Conservation (phyloP, 2,888 invertebrate species). For the Gastrophysa polygoni region DNA sequence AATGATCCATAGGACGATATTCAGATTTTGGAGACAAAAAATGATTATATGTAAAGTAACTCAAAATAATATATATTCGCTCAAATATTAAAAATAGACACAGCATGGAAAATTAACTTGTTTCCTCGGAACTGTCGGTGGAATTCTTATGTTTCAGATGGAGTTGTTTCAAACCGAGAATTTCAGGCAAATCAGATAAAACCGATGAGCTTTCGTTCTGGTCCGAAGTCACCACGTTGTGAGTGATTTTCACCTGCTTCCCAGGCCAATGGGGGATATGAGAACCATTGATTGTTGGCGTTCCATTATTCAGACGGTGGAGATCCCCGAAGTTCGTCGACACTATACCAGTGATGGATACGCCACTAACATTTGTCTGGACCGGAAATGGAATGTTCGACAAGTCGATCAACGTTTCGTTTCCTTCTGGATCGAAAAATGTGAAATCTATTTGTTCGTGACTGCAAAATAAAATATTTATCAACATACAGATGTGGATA, state of each 20-base stretch:
- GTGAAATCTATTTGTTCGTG: conserved; percentile 63
- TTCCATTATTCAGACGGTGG: conserved; percentile 25
- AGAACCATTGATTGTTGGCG: conserved; percentile 29
- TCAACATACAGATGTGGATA: too few species aligned
- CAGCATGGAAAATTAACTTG: not conserved
- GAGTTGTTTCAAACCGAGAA: conserved; percentile 38
- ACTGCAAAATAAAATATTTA: conserved; percentile 45
- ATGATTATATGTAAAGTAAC: too few species aligned
- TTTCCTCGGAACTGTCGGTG: not conserved
- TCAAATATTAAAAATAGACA: not conserved
- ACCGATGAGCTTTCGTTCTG: conserved; percentile 43
- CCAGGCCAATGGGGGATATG: conserved; percentile 46
- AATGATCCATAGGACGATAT: too few species aligned
- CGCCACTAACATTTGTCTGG: conserved; percentile 63
- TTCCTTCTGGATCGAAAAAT: conserved; percentile 61
- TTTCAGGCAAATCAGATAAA: conserved; percentile 42
- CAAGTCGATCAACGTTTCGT: conserved; percentile 60
- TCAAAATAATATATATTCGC: too few species aligned
- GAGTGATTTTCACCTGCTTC: conserved; percentile 49
- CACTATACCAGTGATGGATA: conserved; percentile 59
- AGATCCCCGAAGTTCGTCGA: conserved; percentile 37
- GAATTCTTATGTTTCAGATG: not conserved
- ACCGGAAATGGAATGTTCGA: conserved; percentile 63
- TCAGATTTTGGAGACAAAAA: too few species aligned
- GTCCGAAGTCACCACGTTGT: conserved; percentile 50